phyloP scores from a whole-genome alignment of 2,113 vertebrate genomes.

The Pedetes capensis region DNA sequence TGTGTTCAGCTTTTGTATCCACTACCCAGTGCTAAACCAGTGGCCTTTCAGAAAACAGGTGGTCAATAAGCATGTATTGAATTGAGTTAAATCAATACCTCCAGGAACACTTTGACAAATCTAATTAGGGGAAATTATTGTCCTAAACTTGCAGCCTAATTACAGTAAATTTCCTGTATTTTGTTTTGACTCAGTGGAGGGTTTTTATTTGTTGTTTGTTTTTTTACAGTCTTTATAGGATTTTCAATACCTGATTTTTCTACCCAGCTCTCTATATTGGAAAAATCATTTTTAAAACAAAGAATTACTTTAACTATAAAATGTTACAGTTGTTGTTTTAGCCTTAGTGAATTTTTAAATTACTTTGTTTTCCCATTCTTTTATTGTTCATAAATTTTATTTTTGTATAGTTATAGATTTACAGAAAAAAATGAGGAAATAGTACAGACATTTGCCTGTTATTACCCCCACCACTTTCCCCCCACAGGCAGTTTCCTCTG shows the following conservation, averaged over 20 bases:
- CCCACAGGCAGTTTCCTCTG: background rate
- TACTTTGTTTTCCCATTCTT: background rate
- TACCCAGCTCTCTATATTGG: background rate
- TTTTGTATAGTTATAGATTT: background rate
- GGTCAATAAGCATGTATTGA: background rate
- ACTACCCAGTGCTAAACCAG: background rate
- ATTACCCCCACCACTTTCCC: accelerated
- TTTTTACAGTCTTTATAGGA: slow-evolving; percentile 24
- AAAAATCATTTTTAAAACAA: slow-evolving; percentile 44
- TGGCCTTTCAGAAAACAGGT: slow-evolving; percentile 17
- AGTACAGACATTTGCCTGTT: background rate
- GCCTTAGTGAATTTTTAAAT: background rate
- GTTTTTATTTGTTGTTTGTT: slow-evolving; percentile 36
- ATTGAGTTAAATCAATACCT: slow-evolving; percentile 57
- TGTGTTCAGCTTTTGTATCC: background rate
- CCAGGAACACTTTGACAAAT: slow-evolving; percentile 57
- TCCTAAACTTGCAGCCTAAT: slow-evolving; percentile 59
- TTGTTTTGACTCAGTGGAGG: slow-evolving; percentile 47
- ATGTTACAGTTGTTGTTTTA: slow-evolving; percentile 7
- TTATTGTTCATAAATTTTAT: background rate
- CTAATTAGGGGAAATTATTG: slow-evolving; percentile 58
- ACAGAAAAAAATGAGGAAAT: background rate
- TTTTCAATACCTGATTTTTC: slow-evolving; percentile 45
- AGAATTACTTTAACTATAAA: background rate
- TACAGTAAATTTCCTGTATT: slow-evolving; percentile 52